A percentile compares a stretch with the other conserved stretches of the same genome.
phyloP scores from a whole-genome alignment of 2,888 invertebrate species.

The Bruchidius siliquastri region DNA sequence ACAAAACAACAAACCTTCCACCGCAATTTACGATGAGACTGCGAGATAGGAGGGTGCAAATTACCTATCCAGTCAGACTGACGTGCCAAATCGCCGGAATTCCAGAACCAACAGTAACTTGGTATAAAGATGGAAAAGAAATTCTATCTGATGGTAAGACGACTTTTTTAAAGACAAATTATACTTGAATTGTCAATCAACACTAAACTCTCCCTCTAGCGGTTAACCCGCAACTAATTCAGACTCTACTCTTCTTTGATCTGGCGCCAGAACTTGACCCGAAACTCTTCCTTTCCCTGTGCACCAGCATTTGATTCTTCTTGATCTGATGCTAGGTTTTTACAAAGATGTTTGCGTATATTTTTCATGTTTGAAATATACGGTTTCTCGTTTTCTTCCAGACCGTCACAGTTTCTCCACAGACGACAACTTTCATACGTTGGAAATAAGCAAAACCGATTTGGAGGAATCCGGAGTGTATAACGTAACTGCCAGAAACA shows the following conservation, averaged over 20 bases:
- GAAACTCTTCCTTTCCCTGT: too few relatives aligned
- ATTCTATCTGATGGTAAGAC: conserved; percentile 56
- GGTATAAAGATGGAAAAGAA: conserved; percentile 75
- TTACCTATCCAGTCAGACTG: conserved; percentile 76
- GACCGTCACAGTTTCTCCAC: conserved; percentile 58
- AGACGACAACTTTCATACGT: conserved; percentile 73
- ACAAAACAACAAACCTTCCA: conserved; percentile 53
- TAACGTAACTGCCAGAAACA: conserved; percentile 72
- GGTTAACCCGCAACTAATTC: too few relatives aligned
- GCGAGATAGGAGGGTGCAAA: conserved; percentile 76
- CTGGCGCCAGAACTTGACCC: too few relatives aligned
- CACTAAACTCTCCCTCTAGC: too few relatives aligned
- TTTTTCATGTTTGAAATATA: too few relatives aligned
- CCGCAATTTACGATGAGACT: conserved; percentile 85
- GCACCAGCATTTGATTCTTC: too few relatives aligned
- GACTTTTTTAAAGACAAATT: background rate
- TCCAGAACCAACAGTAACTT: conserved; percentile 71
- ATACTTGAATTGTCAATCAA: too few relatives aligned
- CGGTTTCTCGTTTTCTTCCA: conserved; percentile 34
- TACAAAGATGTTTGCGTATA: too few relatives aligned
- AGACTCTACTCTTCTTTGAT: too few relatives aligned
- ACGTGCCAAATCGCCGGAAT: conserved; percentile 80
- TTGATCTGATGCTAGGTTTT: too few relatives aligned
- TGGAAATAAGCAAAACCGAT: conserved; percentile 75
- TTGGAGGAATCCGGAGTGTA: conserved; percentile 79